Base-by-base conservation (phyloP, 2,113 vertebrate genomes). In the Pelecanus crispus region DNA sequence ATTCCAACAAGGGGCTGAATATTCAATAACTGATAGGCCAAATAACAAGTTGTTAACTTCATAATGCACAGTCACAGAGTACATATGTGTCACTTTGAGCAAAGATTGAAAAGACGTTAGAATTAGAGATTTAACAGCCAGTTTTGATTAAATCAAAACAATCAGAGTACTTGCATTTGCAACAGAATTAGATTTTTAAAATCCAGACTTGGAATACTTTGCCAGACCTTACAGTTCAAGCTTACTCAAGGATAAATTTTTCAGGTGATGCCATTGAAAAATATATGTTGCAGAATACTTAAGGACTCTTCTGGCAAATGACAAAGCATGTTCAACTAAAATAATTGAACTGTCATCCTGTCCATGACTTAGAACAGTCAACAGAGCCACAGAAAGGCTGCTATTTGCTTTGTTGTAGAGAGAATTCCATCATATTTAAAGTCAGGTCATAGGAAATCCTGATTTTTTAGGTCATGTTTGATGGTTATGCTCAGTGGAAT, bases 21-120 rank as follows among this genome's bases (percentile, higher is more conserved):
- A 96, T 97, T 97, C 94, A 97, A 95, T 68, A 95, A 93, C 85
- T 96, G 96, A 96, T 97, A 95, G 97, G 93, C 95, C 95, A 96
- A 97, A 97, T 97, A 97, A 97, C 96, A 97, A 97, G 97, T 88
- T 97, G 97, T 97, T 97, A 97, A 96, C 92, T 97, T 97, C 89
- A 91, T 86, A 96, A 97, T 91, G 94, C 78, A 44, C 92, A 95
- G 95, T 97, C 97, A 94, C 73, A 14, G 95, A 96, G 97, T 95
- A 92, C 22, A 8, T 95, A 61, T 44, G 90, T 97, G 97, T 97
- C 97, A 96, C 61, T 96, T 92, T 97, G 95, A 97, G 95, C 78
- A 92, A 95, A 95, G 95, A 97, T 94, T 97, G 95, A 97, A 97
- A 97, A 97, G 96, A 96, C 42, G 0, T 96, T 88, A 94, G 95